phyloP scores from a whole-genome alignment of 2,797 vertebrate species.

The Anolis apletophallus region DNA sequence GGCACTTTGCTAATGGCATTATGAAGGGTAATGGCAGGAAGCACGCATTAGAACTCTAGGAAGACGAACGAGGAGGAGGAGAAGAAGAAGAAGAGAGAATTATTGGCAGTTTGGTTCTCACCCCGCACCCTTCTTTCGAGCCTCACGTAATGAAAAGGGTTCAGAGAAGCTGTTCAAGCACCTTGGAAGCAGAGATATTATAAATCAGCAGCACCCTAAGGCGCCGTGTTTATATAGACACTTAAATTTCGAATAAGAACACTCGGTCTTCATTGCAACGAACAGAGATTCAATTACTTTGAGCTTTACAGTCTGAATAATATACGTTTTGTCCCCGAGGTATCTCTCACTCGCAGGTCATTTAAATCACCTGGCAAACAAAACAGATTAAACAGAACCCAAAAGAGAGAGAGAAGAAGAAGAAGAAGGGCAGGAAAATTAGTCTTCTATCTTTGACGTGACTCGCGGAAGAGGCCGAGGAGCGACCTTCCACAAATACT shows the following conservation, averaged over 20 bases:
- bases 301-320: constrained; percentile 75
- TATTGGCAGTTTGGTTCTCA: constrained; percentile 53
- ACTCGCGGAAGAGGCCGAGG: constrained; percentile 44
- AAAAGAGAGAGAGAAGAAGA: not conserved
- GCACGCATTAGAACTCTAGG: constrained; percentile 62
- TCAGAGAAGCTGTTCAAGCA: constrained; percentile 67
- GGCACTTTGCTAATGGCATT: constrained; percentile 67
- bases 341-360: constrained; percentile 70
- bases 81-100: constrained; percentile 39
- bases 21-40: constrained; percentile 57
- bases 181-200: constrained; percentile 61
- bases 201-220: constrained; percentile 74
- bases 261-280: constrained; percentile 74
- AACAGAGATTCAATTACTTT: constrained; percentile 76
- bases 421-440: constrained; percentile 63
- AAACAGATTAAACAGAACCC: constrained; percentile 68
- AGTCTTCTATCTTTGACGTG: constrained; percentile 61
- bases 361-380: constrained; percentile 76
- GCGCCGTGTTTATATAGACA: constrained; percentile 76
- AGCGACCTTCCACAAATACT: constrained; percentile 32
- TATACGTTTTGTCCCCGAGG: constrained; percentile 72
- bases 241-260: constrained; percentile 80
- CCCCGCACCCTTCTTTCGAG: constrained; percentile 36
- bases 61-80: not conserved
- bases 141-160: constrained; percentile 71